A percentile compares a stretch with the other conserved stretches of the same genome.
Evolutionary conservation across 2,888 invertebrate genomes (phyloP).

Genomic region (Amphimallon solstitiale): DNA sequence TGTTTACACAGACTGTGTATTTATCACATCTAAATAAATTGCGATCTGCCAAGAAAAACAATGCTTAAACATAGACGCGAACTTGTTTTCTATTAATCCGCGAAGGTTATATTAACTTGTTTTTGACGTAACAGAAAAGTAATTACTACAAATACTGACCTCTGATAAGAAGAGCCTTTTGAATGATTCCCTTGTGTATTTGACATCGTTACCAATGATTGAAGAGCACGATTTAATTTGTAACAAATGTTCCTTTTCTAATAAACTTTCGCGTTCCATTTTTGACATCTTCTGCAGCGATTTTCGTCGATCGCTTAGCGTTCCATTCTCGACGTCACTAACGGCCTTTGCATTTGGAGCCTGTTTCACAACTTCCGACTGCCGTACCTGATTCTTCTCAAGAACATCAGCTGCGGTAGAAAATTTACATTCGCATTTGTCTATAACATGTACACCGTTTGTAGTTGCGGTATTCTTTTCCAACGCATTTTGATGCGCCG

Average conservation of each 20-base stretch:
- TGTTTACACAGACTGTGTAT: no score
- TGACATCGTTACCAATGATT: conserved; percentile 71
- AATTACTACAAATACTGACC: conserved; percentile 64
- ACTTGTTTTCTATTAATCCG: no score
- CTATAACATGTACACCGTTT: conserved; percentile 2
- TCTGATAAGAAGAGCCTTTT: conserved; percentile 75
- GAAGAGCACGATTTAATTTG: conserved; percentile 74
- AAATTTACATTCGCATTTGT: conserved; percentile 22
- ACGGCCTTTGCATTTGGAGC: conserved; percentile 24
- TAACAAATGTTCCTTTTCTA: conserved; percentile 70
- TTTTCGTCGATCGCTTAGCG: conserved; percentile 22
- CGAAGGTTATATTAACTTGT: no score
- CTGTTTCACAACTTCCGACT: conserved; percentile 32
- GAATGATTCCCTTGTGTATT: conserved; percentile 72
- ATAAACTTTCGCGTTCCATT: conserved; percentile 77
- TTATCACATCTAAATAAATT: no score
- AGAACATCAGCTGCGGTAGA: conserved; percentile 25
- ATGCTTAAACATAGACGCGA: no score
- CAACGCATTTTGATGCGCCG: background rate
- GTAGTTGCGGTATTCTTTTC: conserved; percentile 5
- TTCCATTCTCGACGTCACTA: conserved; percentile 12
- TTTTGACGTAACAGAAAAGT: conserved; percentile 10
- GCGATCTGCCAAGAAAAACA: no score
- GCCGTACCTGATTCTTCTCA: conserved; percentile 15
- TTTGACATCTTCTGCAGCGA: conserved; percentile 33